Conservation (phyloP, 2,113 vertebrate species). For the Chauna torquata region DNA sequence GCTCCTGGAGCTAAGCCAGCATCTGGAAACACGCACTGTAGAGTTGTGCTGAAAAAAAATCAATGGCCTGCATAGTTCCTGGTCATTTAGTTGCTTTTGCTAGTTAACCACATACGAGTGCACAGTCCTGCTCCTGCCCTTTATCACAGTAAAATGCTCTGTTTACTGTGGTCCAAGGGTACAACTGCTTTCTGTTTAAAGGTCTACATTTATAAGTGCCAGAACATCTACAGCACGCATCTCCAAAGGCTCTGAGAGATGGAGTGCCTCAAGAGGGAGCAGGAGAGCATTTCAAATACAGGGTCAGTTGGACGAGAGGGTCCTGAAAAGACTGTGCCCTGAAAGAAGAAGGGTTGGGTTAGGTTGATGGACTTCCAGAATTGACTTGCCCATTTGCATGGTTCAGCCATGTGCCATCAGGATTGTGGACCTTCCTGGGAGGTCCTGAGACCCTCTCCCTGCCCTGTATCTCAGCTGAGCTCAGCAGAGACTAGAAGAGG, state of each 20-base stretch:
- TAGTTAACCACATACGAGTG: neutral
- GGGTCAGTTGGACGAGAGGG: neutral
- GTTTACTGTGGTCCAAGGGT: neutral
- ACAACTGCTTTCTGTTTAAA: neutral
- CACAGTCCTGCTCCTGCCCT: neutral
- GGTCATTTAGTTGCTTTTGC: neutral
- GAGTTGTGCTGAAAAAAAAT: neutral
- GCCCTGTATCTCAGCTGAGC: neutral
- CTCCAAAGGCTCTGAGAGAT: neutral
- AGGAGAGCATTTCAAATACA: neutral
- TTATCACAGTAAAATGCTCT: neutral
- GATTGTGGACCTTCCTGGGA: neutral
- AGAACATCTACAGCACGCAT: neutral
- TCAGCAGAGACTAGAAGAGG: neutral
- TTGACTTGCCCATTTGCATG: neutral
- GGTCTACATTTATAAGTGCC: neutral
- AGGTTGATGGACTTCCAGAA: neutral
- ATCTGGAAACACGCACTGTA: neutral
- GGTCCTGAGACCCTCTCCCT: neutral
- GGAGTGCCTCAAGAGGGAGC: neutral
- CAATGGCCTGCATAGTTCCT: neutral
- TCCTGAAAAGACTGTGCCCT: neutral
- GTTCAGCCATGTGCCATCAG: neutral
- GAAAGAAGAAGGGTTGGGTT: neutral
- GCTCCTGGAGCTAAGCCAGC: neutral